phyloP scores from a whole-genome alignment of 2,797 vertebrate species.

The Graptemys geographica region DNA sequence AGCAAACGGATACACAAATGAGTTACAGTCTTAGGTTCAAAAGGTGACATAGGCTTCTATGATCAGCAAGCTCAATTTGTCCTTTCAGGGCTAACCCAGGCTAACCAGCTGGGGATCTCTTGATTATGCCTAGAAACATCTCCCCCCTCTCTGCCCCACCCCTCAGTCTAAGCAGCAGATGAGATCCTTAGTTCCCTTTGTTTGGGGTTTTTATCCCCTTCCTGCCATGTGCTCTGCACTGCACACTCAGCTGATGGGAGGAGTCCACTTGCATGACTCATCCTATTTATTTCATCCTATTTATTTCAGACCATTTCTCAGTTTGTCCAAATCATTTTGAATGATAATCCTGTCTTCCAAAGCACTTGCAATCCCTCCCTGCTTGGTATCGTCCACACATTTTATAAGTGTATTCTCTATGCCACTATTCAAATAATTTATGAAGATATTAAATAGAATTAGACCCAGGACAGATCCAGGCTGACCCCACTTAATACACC shows the following conservation, averaged over 20 bases:
- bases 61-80: neutral
- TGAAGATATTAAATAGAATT: no score
- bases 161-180: neutral
- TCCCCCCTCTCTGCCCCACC: accelerated
- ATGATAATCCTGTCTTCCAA: no score
- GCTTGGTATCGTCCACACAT: no score
- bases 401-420: no score
- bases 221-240: neutral
- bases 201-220: neutral
- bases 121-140: neutral
- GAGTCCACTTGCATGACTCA: neutral
- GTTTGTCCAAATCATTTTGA: no score
- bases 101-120: neutral
- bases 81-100: neutral
- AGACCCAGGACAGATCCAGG: no score
- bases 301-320: no score
- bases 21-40: neutral
- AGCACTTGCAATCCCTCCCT: no score
- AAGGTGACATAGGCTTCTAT: neutral
- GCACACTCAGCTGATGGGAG: neutral
- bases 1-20: neutral
- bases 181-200: neutral
- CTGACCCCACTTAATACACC: no score
- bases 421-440: no score
- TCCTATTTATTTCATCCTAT: no score